Evolutionary conservation across 2,888 invertebrate genomes (phyloP), one percentile per base, ranked within the genome.

Genomic region (Papilio demoleus): DNA sequence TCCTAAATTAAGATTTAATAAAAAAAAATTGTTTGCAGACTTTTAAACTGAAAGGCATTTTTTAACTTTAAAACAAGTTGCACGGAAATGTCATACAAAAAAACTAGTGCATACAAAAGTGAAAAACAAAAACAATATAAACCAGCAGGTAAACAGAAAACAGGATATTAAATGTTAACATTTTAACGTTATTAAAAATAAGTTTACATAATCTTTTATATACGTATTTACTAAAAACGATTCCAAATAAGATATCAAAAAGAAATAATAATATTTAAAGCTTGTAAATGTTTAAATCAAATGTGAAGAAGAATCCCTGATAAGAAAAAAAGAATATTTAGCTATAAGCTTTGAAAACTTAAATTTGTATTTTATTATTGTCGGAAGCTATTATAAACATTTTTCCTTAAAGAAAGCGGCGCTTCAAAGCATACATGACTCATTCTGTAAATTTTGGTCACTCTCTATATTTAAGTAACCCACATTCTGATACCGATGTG

Each of bases 391-490:
- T 14, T 8, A 27, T n/a, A 17, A 59, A 19, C 5, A 19, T 17
- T 19, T 67, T 61, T 60, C 61, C 67, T 61, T 40, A 40, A 67
- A 40, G 50, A 67, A 67, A 53, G 60, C 38, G 38, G 40, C 24
- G 31, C 31, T 70, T 70, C 71, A 72, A 73, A 71, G 73, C 69
- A 22, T 31, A 38, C 50, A 27, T 56, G 42, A 68, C 60, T 59
- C 67, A 62, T 63, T 64, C 70, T 45, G 27, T 34, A 60, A 72
- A 68, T 70, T 70, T 70, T 73, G 47, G 67, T 22, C 72, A 70
- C 72, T 72, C 70, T 70, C 70, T 63, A 45, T 45, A 45, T 71
- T 27, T 34, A 12, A 17, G 59, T 59, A 38, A 59, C 59, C 59
- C 22, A 59, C 53, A 53, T 53, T n/a, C 53, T n/a, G 53, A 31